phyloP scores from a whole-genome alignment of 2,797 vertebrate genomes.

The Rachycentron canadum region DNA sequence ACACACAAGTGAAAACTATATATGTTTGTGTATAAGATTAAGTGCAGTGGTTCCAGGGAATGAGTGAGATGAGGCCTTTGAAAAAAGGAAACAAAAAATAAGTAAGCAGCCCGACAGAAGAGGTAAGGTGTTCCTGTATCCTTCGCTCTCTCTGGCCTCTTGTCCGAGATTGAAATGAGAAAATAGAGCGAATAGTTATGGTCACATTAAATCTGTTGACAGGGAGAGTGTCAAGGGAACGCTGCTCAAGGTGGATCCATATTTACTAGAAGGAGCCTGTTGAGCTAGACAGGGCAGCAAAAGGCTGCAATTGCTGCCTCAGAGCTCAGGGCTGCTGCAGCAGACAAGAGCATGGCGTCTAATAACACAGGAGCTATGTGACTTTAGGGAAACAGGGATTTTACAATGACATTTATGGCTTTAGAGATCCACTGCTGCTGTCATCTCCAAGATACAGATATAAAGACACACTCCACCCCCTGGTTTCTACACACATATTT shows the following conservation, averaged over 20 bases:
- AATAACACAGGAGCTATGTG: constrained; percentile 50
- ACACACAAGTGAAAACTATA: not conserved
- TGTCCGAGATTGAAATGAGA: constrained; percentile 58
- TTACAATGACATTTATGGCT: constrained; percentile 59
- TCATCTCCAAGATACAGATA: constrained; percentile 34
- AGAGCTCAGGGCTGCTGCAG: constrained; percentile 28
- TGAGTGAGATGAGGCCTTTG: constrained; percentile 5
- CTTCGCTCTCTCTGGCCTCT: constrained; percentile 41
- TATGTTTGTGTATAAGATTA: constrained; percentile 13
- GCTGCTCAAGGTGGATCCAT: constrained; percentile 62
- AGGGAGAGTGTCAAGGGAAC: constrained; percentile 52
- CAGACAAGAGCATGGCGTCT: constrained; percentile 41
- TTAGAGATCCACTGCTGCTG: constrained; percentile 38
- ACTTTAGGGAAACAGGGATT: constrained; percentile 53
- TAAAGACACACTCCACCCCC: constrained; percentile 30
- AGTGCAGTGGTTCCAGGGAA: constrained; percentile 25
- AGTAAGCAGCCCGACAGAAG: constrained; percentile 22
- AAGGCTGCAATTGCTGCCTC: constrained; percentile 38
- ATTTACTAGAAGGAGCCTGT: constrained; percentile 67
- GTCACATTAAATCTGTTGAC: constrained; percentile 74
- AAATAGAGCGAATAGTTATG: constrained; percentile 69
- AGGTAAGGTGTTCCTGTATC: constrained; percentile 45
- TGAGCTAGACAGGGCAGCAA: constrained; percentile 55
- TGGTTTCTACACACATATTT: constrained; percentile 12
- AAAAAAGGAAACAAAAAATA: constrained; percentile 22